These are phyloP conservation scores for Dissostichus mawsoni DNA, from an alignment of 2,113 vertebrate species.

Conservation along the genomic window DNA sequence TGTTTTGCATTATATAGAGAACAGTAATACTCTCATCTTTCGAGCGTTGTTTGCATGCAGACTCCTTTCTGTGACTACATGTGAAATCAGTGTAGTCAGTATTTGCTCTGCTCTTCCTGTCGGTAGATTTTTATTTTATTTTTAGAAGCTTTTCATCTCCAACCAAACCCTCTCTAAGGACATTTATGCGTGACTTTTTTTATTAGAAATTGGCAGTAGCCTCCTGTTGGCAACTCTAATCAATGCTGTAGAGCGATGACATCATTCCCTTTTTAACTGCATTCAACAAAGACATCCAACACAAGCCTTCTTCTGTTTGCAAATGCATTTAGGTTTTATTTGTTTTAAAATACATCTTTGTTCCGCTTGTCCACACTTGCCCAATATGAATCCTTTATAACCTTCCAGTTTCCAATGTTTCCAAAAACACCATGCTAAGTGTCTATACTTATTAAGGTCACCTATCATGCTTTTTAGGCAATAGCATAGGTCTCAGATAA, in stretches of 20 bases:
- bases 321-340: background rate
- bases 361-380: too few species aligned
- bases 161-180: constrained; percentile 50
- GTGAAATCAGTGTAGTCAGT: background rate
- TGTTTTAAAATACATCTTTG: background rate
- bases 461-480: too few species aligned
- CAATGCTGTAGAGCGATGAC: constrained; percentile 39
- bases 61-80: background rate
- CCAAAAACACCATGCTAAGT: too few species aligned
- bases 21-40: too few species aligned
- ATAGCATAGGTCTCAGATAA: too few species aligned
- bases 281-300: background rate
- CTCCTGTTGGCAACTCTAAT: constrained; percentile 33
- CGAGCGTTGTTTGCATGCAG: background rate
- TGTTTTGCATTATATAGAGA: too few species aligned
- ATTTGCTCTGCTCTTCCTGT: background rate
- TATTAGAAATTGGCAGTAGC: constrained; percentile 44
- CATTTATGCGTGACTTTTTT: constrained; percentile 23
- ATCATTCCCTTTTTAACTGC: constrained; percentile 43
- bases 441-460: too few species aligned
- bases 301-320: background rate
- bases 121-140: background rate
- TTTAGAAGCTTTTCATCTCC: constrained; percentile 27
- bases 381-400: too few species aligned
- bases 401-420: too few species aligned